Percentiles rank a stretch among this genome's conserved stretches.
These are phyloP conservation scores for Drosophila azteca DNA, from an alignment of 1,140 invertebrate species.

Conservation along the genomic window DNA sequence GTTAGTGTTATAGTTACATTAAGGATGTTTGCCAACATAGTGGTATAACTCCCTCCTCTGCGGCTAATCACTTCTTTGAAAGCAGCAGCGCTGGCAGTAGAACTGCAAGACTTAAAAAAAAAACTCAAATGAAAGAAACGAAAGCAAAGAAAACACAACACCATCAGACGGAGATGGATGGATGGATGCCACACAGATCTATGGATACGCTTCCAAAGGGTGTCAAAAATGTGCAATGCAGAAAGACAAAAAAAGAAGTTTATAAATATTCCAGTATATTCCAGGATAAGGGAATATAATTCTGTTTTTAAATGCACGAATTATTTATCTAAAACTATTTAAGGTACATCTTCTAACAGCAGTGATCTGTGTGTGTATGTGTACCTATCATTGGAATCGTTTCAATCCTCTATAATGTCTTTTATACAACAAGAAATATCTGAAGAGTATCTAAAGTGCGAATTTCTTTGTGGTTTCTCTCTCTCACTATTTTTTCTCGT, in stretches of 20 bases:
- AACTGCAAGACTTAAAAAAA: constrained; percentile 32
- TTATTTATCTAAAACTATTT: constrained; percentile 25
- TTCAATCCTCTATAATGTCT: no score
- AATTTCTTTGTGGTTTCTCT: not conserved
- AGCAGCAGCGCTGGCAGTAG: constrained; percentile 59
- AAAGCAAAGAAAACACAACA: no score
- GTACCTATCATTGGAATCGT: not conserved
- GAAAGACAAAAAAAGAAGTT: constrained; percentile 10
- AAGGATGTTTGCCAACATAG: constrained; percentile 27
- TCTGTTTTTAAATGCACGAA: constrained; percentile 30
- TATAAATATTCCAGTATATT: constrained; percentile 30
- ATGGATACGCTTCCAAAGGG: no score
- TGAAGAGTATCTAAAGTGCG: constrained; percentile 21
- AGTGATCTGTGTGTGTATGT: not conserved
- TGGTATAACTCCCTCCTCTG: constrained; percentile 18
- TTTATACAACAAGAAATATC: not conserved
- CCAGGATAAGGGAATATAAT: no score
- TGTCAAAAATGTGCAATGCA: no score
- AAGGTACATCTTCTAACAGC: constrained; percentile 33
- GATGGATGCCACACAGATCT: no score
- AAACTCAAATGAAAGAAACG: constrained; percentile 28
- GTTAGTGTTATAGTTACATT: constrained; percentile 34
- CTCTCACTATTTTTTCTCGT: constrained; percentile 4
- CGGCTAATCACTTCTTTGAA: constrained; percentile 62
- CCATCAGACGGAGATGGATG: no score